Percentiles rank a stretch among this genome's conserved stretches.
These are phyloP conservation scores for Taphrorychus bicolor DNA, from an alignment of 2,888 invertebrate genomes.

Conservation along the genomic window DNA sequence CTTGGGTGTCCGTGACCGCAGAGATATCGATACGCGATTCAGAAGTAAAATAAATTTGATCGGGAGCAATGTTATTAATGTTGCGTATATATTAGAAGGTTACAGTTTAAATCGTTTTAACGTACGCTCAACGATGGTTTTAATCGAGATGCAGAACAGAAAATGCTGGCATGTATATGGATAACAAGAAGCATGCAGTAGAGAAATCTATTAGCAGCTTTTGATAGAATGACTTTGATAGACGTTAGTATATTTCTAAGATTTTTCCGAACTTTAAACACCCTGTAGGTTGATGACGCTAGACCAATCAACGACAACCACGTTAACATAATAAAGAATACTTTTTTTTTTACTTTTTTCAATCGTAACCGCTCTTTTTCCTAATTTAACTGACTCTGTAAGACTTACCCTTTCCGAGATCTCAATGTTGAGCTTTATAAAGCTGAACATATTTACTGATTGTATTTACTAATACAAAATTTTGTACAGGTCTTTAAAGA, in stretches of 20 bases:
- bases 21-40: slow-evolving; percentile 17
- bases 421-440: too few relatives aligned
- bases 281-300: too few relatives aligned
- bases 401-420: too few relatives aligned
- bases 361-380: neutral
- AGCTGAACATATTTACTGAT: too few relatives aligned
- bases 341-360: neutral
- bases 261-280: too few relatives aligned
- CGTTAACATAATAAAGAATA: neutral
- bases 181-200: neutral
- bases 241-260: too few relatives aligned
- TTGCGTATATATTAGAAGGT: neutral
- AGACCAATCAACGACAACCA: too few relatives aligned
- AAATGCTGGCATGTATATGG: neutral
- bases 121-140: neutral
- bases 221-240: too few relatives aligned
- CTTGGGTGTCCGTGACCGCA: slow-evolving; percentile 30
- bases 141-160: neutral
- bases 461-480: too few relatives aligned
- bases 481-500: too few relatives aligned
- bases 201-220: neutral
- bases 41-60: slow-evolving; percentile 11
- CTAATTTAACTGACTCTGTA: neutral
- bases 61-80: slow-evolving; percentile 4
- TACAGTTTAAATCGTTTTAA: neutral